These are phyloP conservation scores for Dendrolimus houi DNA, from an alignment of 2,888 invertebrate species.

Conservation along the genomic window DNA sequence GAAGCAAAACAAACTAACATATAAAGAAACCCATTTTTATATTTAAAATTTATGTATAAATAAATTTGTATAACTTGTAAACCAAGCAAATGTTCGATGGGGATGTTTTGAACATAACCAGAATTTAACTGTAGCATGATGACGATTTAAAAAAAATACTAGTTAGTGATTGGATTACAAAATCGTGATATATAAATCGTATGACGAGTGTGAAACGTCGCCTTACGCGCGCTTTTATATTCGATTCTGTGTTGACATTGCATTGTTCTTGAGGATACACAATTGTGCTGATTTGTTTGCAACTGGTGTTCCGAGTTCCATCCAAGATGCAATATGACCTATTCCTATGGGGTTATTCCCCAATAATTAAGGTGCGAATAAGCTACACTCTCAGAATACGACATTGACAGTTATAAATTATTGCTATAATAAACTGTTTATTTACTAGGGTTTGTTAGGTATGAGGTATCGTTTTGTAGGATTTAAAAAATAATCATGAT, in stretches of 20 bases:
- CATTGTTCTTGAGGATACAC: slow-evolving; percentile 56
- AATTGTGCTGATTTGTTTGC: slow-evolving; percentile 67
- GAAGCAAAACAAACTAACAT: no score
- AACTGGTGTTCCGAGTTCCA: slow-evolving; percentile 12
- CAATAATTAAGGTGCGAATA: neutral
- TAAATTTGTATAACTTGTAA: no score
- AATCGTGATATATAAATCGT: slow-evolving; percentile 37
- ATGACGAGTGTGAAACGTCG: slow-evolving; percentile 28
- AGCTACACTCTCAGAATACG: neutral
- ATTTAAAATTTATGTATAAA: no score
- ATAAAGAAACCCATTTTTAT: no score
- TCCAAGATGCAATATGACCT: neutral
- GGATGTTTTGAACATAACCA: no score
- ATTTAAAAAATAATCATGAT: no score
- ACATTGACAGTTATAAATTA: neutral
- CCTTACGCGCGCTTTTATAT: slow-evolving; percentile 57
- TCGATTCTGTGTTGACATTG: slow-evolving; percentile 66
- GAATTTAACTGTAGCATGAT: no score
- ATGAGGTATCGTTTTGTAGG: no score
- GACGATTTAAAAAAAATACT: no score
- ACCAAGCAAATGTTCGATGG: no score
- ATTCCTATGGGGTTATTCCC: neutral
- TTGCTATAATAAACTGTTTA: neutral
- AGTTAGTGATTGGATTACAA: neutral
- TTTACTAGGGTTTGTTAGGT: no score